phyloP scores from a whole-genome alignment of 2,797 vertebrate genomes.

The Oreochromis grahami region DNA sequence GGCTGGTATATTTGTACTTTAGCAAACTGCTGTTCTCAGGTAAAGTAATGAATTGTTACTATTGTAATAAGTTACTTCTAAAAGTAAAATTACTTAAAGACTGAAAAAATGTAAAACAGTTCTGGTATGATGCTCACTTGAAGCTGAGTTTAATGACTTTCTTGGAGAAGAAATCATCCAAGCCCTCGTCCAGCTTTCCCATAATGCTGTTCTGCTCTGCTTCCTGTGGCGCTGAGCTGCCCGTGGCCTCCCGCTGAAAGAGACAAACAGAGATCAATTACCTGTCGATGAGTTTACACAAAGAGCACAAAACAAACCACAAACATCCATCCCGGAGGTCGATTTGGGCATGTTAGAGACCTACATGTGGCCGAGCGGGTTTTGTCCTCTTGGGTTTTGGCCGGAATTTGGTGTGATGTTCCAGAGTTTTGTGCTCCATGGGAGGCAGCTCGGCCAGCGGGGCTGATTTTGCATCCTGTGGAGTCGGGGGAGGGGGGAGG shows the following conservation, averaged over 20 bases:
- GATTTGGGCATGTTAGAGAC: conserved; percentile 15
- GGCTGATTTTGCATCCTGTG: conserved; percentile 62
- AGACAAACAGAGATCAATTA: background rate
- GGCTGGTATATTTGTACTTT: background rate
- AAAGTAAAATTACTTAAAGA: background rate
- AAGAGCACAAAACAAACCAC: accelerated
- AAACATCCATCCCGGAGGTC: background rate
- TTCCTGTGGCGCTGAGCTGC: conserved; percentile 61
- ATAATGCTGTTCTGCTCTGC: conserved; percentile 80
- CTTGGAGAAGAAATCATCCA: conserved; percentile 95
- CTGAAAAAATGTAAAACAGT: accelerated
- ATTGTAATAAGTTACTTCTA: background rate
- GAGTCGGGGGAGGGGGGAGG: conserved; percentile 67
- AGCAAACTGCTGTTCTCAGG: background rate
- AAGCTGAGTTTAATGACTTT: conserved; percentile 86
- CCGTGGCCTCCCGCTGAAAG: conserved; percentile 57
- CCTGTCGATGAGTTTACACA: accelerated
- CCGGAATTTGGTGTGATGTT: conserved; percentile 88
- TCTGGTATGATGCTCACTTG: conserved; percentile 75
- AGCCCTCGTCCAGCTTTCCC: conserved; percentile 91
- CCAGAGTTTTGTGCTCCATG: conserved; percentile 80
- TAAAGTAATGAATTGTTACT: accelerated
- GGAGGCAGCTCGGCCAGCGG: conserved; percentile 82
- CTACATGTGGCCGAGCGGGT: conserved; percentile 81
- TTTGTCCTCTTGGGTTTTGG: conserved; percentile 86